A percentile compares a stretch with the other conserved stretches of the same genome.
These are phyloP conservation scores for Misgurnus mizolepis DNA, from an alignment of 2,113 vertebrate genomes.

Conservation along the genomic window DNA sequence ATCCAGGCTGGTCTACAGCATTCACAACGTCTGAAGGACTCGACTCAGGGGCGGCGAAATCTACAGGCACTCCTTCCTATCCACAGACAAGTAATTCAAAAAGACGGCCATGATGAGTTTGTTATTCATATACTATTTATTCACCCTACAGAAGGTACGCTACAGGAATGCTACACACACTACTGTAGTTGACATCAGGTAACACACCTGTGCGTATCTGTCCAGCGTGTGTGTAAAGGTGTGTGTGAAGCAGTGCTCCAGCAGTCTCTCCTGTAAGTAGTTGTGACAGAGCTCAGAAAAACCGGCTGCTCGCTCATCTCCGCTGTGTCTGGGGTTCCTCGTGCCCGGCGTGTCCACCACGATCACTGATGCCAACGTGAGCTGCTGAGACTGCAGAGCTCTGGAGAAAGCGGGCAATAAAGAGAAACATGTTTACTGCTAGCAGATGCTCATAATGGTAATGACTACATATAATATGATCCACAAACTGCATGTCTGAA, in stretches of 20 bases:
- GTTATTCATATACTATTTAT: not conserved
- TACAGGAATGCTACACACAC: not conserved
- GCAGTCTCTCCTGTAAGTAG: constrained; percentile 88
- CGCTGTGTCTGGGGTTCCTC: constrained; percentile 82
- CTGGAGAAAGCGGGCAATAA: constrained; percentile 64
- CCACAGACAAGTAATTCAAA: constrained; percentile 39
- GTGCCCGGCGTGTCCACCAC: constrained; percentile 90
- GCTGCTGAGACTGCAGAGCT: constrained; percentile 83
- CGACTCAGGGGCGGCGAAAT: constrained; percentile 80
- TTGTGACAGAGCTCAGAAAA: constrained; percentile 93
- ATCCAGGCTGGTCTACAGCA: constrained; percentile 83
- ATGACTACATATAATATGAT: no score
- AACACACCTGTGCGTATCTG: constrained; percentile 81
- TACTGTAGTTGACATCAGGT: not conserved
- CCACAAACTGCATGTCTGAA: no score
- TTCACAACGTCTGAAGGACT: constrained; percentile 80
- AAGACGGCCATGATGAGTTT: not conserved
- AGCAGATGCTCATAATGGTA: no score
- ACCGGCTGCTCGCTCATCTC: constrained; percentile 78
- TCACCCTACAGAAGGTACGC: no score
- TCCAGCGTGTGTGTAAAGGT: constrained; percentile 79
- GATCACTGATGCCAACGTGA: constrained; percentile 87
- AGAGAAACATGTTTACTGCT: not conserved
- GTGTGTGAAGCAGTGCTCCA: constrained; percentile 81
- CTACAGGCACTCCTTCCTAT: constrained; percentile 84